Conservation (phyloP, 2,888 invertebrate genomes). For the Gortyna flavago region DNA sequence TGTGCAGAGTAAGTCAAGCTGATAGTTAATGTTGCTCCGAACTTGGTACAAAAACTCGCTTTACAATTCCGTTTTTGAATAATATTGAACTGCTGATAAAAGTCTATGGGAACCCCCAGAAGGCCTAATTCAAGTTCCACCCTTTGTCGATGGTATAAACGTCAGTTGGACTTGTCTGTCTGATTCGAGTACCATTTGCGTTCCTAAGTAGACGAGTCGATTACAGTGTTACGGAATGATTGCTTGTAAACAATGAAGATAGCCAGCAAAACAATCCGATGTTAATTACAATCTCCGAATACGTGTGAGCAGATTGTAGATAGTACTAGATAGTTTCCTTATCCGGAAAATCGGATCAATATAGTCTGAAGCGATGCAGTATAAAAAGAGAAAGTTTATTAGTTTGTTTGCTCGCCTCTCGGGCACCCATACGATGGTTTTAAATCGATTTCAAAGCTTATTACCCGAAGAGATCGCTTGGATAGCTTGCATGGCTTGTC, state of each 20-base stretch:
- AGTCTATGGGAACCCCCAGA: not conserved
- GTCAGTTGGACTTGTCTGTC: not conserved
- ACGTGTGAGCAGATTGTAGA: conserved; percentile 44
- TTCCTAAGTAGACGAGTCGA: not conserved
- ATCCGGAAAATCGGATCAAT: conserved; percentile 52
- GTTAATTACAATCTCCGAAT: conserved; percentile 23
- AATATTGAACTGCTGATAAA: not conserved
- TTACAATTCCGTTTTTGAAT: not conserved
- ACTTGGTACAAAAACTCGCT: not conserved
- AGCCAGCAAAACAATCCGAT: conserved; percentile 24
- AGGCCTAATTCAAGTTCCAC: not conserved
- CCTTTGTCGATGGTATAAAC: not conserved
- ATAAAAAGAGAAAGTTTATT: conserved; percentile 65
- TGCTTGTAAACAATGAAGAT: conserved; percentile 43
- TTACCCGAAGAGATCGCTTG: conserved; percentile 53
- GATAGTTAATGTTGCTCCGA: not conserved
- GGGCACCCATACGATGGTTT: conserved; percentile 63
- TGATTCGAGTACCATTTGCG: not conserved
- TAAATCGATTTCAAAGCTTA: conserved; percentile 66
- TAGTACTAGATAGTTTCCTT: conserved; percentile 57
- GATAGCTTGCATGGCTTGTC: conserved; percentile 23
- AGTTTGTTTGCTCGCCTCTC: conserved; percentile 58
- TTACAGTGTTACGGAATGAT: conserved; percentile 9
- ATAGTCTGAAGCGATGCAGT: conserved; percentile 50
- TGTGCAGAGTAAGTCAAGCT: not conserved